Conservation (phyloP, 2,888 invertebrate genomes). For the Pecten maximus region DNA sequence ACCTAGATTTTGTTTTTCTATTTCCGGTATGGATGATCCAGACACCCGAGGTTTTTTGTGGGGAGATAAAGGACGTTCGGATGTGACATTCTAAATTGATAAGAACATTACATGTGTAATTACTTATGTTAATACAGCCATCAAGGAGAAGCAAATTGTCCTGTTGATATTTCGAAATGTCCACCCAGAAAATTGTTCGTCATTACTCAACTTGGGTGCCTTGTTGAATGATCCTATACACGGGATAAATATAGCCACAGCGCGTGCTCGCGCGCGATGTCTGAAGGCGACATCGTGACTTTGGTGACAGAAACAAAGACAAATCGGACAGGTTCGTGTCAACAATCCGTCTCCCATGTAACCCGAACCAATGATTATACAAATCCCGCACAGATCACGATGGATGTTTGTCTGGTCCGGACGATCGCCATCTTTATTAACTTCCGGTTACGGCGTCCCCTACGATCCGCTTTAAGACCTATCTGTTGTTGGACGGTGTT, state of each 20-base stretch:
- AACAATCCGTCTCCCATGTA: background rate
- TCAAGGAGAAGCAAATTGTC: background rate
- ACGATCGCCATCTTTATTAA: background rate
- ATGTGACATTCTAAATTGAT: background rate
- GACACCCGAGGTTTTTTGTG: too few relatives aligned
- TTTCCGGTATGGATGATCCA: too few relatives aligned
- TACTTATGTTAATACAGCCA: background rate
- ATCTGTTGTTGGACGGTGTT: background rate
- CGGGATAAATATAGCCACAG: background rate
- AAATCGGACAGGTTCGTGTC: background rate
- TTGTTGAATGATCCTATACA: background rate
- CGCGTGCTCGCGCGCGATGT: background rate
- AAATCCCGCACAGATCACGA: background rate
- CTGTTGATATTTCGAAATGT: background rate
- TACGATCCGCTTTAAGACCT: background rate
- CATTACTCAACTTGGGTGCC: background rate
- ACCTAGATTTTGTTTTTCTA: too few relatives aligned
- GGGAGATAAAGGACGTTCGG: too few relatives aligned
- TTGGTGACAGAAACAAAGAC: background rate
- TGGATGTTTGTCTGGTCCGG: slow-evolving; percentile 2
- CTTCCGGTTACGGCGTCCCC: background rate
- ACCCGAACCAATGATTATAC: background rate
- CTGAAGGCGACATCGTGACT: background rate
- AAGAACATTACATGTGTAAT: background rate
- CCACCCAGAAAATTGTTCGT: background rate